phyloP scores from a whole-genome alignment of 1,140 invertebrate species.

The Cydia fagiglandana region DNA sequence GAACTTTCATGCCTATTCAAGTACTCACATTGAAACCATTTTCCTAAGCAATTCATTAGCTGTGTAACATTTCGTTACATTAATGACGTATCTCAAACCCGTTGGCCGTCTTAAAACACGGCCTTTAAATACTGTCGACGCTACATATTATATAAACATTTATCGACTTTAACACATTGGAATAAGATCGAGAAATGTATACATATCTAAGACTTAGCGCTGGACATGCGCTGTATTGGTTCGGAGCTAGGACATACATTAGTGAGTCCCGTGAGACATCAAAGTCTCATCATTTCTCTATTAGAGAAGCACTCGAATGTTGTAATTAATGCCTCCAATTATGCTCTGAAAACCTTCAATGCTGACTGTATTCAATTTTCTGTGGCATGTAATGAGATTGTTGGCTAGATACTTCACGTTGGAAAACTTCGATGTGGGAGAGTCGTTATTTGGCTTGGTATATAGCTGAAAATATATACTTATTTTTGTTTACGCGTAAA shows the following conservation, averaged over 20 bases:
- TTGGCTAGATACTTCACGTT: not conserved
- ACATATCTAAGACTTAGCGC: not conserved
- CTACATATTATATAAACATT: not conserved
- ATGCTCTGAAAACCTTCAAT: constrained; percentile 5
- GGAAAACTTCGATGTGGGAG: not conserved
- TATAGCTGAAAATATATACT: too few species aligned
- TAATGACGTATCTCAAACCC: constrained; percentile 3
- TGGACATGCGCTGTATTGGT: not conserved
- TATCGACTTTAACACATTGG: not conserved
- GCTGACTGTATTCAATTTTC: not conserved
- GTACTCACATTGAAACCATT: not conserved
- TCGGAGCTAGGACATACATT: not conserved
- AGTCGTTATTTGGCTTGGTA: too few species aligned
- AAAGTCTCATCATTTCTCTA: constrained; percentile 30
- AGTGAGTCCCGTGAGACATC: constrained; percentile 18
- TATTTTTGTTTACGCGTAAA: too few species aligned
- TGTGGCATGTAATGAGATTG: not conserved
- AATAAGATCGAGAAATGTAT: not conserved
- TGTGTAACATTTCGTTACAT: not conserved
- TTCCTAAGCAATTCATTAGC: not conserved
- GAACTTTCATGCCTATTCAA: not conserved
- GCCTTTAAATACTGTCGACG: not conserved
- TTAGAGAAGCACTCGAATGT: constrained; percentile 23
- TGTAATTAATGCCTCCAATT: constrained; percentile 18
- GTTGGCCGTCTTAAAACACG: not conserved